A percentile compares a stretch with the other conserved stretches of the same genome.
Evolutionary conservation across 1,140 invertebrate genomes (phyloP).

Genomic region (Diabrotica virgifera): DNA sequence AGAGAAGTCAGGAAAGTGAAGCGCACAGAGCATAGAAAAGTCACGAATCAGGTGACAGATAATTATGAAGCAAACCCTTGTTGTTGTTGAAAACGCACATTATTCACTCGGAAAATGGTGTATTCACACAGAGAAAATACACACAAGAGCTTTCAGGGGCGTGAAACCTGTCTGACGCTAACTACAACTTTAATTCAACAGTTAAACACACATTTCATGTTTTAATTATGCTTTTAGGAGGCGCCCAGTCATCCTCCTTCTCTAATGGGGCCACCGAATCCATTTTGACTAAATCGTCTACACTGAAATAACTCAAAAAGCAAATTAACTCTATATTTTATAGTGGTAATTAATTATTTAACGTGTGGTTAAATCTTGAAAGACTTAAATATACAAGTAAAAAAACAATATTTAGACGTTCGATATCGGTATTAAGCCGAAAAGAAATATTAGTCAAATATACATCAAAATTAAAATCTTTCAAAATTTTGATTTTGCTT

Average conservation of each 20-base stretch:
- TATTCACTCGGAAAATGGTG: constrained; percentile 11
- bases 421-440: too few species aligned
- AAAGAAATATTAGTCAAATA: too few species aligned
- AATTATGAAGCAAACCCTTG: not conserved
- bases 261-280: constrained; percentile 29
- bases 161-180: constrained; percentile 21
- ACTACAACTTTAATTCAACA: constrained; percentile 34
- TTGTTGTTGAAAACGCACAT: not conserved
- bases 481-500: too few species aligned
- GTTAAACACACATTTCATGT: constrained; percentile 42
- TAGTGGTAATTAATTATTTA: too few species aligned
- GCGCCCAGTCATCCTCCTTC: constrained; percentile 25
- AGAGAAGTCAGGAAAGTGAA: not conserved
- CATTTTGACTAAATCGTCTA: not conserved
- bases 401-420: too few species aligned
- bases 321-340: too few species aligned
- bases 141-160: constrained; percentile 15
- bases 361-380: too few species aligned
- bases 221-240: constrained; percentile 43
- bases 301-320: not conserved
- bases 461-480: too few species aligned
- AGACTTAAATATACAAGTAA: too few species aligned
- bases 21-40: not conserved
- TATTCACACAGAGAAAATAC: constrained; percentile 8
- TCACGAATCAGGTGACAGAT: not conserved